Evolutionary conservation across 1,140 invertebrate species (phyloP), one percentile per base, ranked within the genome.

Genomic region (Chlorops oryzae): DNA sequence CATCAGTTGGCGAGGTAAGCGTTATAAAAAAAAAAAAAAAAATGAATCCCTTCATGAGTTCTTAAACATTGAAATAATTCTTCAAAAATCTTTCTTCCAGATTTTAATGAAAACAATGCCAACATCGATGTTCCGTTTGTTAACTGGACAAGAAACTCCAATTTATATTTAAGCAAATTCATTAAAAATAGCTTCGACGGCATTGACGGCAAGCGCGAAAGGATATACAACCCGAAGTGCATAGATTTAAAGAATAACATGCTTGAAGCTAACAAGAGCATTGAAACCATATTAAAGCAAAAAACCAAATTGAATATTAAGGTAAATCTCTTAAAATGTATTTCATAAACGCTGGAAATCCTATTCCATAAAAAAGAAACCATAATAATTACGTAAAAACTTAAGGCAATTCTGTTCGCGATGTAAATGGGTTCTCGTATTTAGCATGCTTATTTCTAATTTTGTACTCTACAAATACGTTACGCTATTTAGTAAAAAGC

Each of bases 41-140:
- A n/a, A n/a, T 27, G n/a, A 13, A 27, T 5, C 22, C 3, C 17
- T 3, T 3, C 13, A 44, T 3, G 3, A 15, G 22, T 40, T 2
- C 38, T 20, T 18, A 15, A 20, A 15, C 15, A n/a, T 24, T 38
- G 24, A 25, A 37, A 37, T 44, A 24, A 23, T 40, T 17, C 4
- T 28, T 45, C 27, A 25, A 25, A 2, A 24, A 2, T 38, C 53
- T 54, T 40, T 13, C 27, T 82, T 84, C 20, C 79, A 97, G 93
- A 99, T 99, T 63, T 81, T 97, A 55, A 98, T 99, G 96, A 98
- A 98, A 77, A 99, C 96, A 43, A 99, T 99, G 96, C 96, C 96
- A 55, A 99, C 96, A 51, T 98, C 96, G 44, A 98, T 99, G 91
- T 99, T 97, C 80, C 84, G 96, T 63, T 79, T 99, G 70, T 78